Evolutionary conservation across 2,113 vertebrate species (phyloP), one percentile per base, ranked within the genome.

Genomic region (Daphoenositta chrysoptera): DNA sequence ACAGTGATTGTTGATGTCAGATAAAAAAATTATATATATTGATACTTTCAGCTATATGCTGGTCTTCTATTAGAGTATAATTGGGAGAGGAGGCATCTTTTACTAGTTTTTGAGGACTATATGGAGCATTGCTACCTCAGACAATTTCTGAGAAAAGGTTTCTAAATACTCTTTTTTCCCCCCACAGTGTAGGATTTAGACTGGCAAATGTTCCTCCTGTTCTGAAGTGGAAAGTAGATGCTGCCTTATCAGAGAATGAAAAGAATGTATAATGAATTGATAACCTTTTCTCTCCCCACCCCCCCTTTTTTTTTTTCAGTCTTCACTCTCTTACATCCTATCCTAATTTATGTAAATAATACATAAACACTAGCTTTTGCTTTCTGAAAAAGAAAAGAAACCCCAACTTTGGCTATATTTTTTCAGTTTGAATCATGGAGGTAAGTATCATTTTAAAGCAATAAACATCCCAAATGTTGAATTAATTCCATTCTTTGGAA

Each of bases 241-340:
- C 45, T 83, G 16, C 37, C 28, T 7, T 57, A n/a, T n/a, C 31
- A 63, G 47, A 63, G 20, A 66, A 69, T 71, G 22, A 51, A 16
- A 84, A 57, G 7, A 53, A 78, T 19, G 9, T 76, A 24, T 27
- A 60, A 26, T 15, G 50, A 71, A 39, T 64, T 44, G 24, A 22
- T 39, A 40, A 75, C 13, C 60, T 64, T 35, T 47, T 14, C 8
- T 15, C 19, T 6, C 14, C 1, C 1, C 2, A 12, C 2, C 1
- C 2, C 15, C 2, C 16, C 16, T 44, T 21, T 27, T 66, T 50
- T 30, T 20, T 19, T 17, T 24, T 1, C 15, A 10, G 11, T 54
- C 40, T 87, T 91, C 15, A 60, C 23, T 77, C 48, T 66, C 13
- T 39, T 26, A 20, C 24, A 45, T 73, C 7, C 42, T 57, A 68